Evolutionary conservation across 2,113 vertebrate genomes (phyloP).

Genomic region (Channa argus): DNA sequence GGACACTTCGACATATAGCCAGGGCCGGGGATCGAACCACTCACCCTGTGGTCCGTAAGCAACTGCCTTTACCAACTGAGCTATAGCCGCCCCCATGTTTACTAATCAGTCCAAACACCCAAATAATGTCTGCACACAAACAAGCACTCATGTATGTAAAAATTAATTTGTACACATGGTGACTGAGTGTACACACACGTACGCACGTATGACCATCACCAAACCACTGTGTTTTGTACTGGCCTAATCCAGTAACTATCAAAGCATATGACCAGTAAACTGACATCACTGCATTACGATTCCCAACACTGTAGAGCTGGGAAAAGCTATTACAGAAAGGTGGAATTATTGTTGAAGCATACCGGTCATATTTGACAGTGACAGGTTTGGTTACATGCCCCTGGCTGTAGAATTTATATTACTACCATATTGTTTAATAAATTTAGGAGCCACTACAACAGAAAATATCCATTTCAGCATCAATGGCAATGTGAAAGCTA

Average conservation of each 20-base stretch:
- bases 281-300: constrained; percentile 26
- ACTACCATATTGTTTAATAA: constrained; percentile 20
- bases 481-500: constrained; percentile 43
- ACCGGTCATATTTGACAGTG: constrained; percentile 34
- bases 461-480: constrained; percentile 49
- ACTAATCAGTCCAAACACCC: constrained; percentile 58
- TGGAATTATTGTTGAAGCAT: constrained; percentile 26
- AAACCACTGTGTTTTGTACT: constrained; percentile 10
- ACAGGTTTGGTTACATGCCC: constrained; percentile 31
- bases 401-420: constrained; percentile 21
- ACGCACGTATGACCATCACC: neutral
- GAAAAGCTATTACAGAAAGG: constrained; percentile 20
- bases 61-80: too few relatives aligned
- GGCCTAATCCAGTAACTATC: constrained; percentile 34
- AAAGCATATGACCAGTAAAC: constrained; percentile 33
- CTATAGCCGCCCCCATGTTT: too few relatives aligned
- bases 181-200: neutral
- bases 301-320: constrained; percentile 6
- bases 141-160: constrained; percentile 16
- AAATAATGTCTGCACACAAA: constrained; percentile 65
- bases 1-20: too few relatives aligned
- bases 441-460: constrained; percentile 14
- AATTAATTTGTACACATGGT: neutral
- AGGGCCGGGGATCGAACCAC: too few relatives aligned
- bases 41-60: too few relatives aligned